A percentile compares a stretch with the other conserved stretches of the same genome.
phyloP scores from a whole-genome alignment of 2,113 vertebrate species.

The Cryptomyrus ogoouensis region DNA sequence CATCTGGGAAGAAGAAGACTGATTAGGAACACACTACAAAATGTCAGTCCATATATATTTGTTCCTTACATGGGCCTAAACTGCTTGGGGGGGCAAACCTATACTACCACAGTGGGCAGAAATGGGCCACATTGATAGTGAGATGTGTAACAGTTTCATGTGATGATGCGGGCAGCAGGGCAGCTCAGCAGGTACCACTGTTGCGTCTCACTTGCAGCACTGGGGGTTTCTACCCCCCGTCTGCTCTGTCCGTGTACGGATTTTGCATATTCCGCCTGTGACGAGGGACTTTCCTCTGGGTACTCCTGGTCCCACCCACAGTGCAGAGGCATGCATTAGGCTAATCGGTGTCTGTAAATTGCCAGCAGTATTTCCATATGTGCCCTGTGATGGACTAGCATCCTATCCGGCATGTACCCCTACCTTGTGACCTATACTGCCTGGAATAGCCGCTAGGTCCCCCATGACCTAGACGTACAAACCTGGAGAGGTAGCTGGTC shows the following conservation, averaged over 20 bases:
- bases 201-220: neutral
- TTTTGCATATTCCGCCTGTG: neutral
- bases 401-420: neutral
- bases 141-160: neutral
- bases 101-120: neutral
- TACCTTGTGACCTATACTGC: neutral
- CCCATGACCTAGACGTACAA: neutral
- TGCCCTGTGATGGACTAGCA: neutral
- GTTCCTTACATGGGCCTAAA: neutral
- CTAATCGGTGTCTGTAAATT: neutral
- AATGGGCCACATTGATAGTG: neutral
- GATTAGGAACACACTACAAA: neutral
- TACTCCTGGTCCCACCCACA: neutral
- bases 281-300: neutral
- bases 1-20: neutral
- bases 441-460: neutral
- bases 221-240: neutral
- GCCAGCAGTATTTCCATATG: neutral
- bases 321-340: neutral
- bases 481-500: neutral
- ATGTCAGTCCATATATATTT: neutral
- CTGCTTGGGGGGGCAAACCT: neutral
- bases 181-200: neutral
- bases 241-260: neutral
- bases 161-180: neutral